phyloP scores from a whole-genome alignment of 1,140 invertebrate genomes.

The Chironomus tepperi region DNA sequence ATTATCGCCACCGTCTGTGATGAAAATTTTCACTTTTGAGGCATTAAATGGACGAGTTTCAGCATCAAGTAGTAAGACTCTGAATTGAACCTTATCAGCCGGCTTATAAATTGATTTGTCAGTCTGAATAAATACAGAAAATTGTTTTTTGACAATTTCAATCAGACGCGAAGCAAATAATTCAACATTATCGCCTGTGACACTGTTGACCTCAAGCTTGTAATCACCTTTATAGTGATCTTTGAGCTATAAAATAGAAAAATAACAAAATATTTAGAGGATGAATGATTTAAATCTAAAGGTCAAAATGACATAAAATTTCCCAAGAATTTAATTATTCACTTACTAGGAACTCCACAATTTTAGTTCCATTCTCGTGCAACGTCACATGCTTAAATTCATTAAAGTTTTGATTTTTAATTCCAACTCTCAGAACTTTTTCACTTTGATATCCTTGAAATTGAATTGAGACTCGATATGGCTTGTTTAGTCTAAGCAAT shows the following conservation, averaged over 20 bases:
- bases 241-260: not conserved
- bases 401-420: not conserved
- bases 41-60: slow-evolving; percentile 49
- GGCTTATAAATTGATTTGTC: slow-evolving; percentile 92
- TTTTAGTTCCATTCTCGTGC: not conserved
- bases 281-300: too few species aligned
- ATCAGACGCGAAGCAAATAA: not conserved
- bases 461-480: not conserved
- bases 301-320: too few species aligned
- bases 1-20: slow-evolving; percentile 65
- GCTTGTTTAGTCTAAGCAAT: not conserved
- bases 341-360: not conserved
- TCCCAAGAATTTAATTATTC: too few species aligned
- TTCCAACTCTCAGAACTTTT: not conserved
- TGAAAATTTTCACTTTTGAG: not conserved
- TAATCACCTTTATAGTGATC: not conserved
- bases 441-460: not conserved
- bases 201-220: not conserved
- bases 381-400: not conserved
- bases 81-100: slow-evolving; percentile 72
- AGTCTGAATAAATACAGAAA: slow-evolving; percentile 88
- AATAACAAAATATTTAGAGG: not conserved
- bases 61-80: slow-evolving; percentile 71
- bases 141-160: slow-evolving; percentile 66
- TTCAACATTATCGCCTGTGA: not conserved